Evolutionary conservation across 2,113 vertebrate species (phyloP).

Genomic region (Centropus unirufus): DNA sequence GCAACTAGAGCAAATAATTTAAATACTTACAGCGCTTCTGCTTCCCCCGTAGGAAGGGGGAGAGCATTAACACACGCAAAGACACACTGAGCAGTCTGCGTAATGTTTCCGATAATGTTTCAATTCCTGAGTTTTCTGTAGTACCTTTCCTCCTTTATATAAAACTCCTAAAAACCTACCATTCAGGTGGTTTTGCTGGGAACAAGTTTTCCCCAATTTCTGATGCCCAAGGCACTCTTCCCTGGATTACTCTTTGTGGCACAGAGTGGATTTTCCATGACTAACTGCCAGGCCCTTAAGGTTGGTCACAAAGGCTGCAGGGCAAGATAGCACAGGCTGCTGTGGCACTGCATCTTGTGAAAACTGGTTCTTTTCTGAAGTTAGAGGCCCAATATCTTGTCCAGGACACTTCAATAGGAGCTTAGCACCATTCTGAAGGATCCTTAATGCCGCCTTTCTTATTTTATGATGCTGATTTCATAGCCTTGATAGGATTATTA

Average conservation of each 20-base stretch:
- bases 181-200: not conserved
- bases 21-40: not conserved
- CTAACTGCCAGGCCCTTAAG: not conserved
- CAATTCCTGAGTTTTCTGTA: not conserved
- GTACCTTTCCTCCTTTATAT: not conserved
- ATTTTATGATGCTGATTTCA: not conserved
- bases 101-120: not conserved
- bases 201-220: not conserved
- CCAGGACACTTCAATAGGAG: not conserved
- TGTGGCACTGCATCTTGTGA: not conserved
- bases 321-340: not conserved
- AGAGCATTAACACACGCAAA: not conserved
- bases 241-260: not conserved
- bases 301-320: fast-evolving
- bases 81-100: not conserved
- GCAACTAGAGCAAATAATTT: not conserved
- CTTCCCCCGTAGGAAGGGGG: not conserved
- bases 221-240: not conserved
- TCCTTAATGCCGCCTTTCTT: not conserved
- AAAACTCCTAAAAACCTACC: not conserved
- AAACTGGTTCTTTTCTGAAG: not conserved
- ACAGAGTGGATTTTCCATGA: not conserved
- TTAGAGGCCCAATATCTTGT: not conserved
- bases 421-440: not conserved
- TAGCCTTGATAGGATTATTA: not conserved